Evolutionary conservation across 1,140 invertebrate genomes (phyloP), one percentile per base, ranked within the genome.

Genomic region (Plodia interpunctella): DNA sequence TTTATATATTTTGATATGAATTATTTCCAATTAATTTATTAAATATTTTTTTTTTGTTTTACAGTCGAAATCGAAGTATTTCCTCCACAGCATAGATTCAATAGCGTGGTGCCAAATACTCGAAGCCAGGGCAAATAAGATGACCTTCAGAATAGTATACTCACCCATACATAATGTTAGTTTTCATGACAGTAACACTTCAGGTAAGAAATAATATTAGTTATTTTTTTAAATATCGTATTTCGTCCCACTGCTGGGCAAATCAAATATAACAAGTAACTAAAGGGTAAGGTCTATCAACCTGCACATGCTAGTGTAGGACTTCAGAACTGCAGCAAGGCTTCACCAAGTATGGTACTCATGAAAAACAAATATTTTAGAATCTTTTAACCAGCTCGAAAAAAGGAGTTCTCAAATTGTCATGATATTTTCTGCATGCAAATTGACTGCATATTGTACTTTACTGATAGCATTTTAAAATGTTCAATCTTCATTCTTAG

Each of bases 51-150:
- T 15, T 44, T 44, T 53, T 60, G 56, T 57, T 66, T 83, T 83
- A 13, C 78, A 90, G 87, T 73, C 87, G 10, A 73, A 80, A 57
- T 82, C 86, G 60, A 91, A 91, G 71, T 92, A 96, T 32, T 93
- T 95, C 38, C 93, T 94, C 63, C 94, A 96, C 86, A 93, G 94
- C 68, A 96, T 97, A 72, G 96, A 98, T 68, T 92, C 92, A 49
- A 93, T 98, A 62, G 97, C 95, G 0, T 94, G 94, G 88, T 98
- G 97, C 88, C 95, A 97, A 83, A 90, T 97, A 54, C 91, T 93
- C 5, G 95, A 96, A 72, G 90, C 88, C 57, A 94, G 92, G 83
- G 91, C 88, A 28, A 92, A 85, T 61, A 94, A 90, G 71, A 92
- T 90, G 59, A 91, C 87, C 66, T 94, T 95, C 70, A 91, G 92